Percentiles rank a stretch among this genome's conserved stretches.
phyloP scores from a whole-genome alignment of 2,888 invertebrate genomes.

The Harpalus rubripes region DNA sequence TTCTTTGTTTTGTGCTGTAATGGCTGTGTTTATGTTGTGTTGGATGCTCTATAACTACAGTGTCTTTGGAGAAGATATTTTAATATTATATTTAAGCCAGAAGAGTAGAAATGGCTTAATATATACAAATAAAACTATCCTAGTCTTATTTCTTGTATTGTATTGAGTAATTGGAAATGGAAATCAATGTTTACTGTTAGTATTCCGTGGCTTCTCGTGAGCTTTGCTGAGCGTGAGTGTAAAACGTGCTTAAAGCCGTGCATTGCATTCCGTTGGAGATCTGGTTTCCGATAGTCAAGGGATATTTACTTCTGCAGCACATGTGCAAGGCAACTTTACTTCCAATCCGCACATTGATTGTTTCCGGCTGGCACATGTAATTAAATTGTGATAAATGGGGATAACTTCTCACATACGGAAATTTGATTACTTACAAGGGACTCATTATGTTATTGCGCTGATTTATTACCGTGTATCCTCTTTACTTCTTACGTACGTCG shows the following conservation, averaged over 20 bases:
- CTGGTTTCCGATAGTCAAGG: slow-evolving; percentile 26
- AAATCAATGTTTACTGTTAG: background rate
- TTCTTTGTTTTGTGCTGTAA: too few relatives aligned
- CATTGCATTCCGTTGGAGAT: slow-evolving; percentile 26
- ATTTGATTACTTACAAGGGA: slow-evolving; percentile 47
- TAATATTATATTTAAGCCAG: too few relatives aligned
- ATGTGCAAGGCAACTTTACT: slow-evolving; percentile 42
- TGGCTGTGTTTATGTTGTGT: too few relatives aligned
- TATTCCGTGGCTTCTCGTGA: background rate
- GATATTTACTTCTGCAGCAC: slow-evolving; percentile 30
- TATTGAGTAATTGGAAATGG: background rate
- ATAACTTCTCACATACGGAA: slow-evolving; percentile 33
- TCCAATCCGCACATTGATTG: slow-evolving; percentile 37
- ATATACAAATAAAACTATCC: too few relatives aligned
- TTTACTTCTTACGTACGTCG: background rate
- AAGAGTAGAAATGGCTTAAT: too few relatives aligned
- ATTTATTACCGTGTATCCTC: slow-evolving; percentile 36
- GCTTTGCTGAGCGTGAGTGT: background rate
- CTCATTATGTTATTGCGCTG: slow-evolving; percentile 50
- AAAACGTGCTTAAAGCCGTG: background rate
- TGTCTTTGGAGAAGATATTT: too few relatives aligned
- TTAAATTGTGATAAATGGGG: slow-evolving; percentile 53
- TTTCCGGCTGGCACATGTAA: slow-evolving; percentile 48
- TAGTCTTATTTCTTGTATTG: background rate
- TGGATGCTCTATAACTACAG: too few relatives aligned